phyloP scores from a whole-genome alignment of 2,113 vertebrate species.

The Oncorhynchus keta region DNA sequence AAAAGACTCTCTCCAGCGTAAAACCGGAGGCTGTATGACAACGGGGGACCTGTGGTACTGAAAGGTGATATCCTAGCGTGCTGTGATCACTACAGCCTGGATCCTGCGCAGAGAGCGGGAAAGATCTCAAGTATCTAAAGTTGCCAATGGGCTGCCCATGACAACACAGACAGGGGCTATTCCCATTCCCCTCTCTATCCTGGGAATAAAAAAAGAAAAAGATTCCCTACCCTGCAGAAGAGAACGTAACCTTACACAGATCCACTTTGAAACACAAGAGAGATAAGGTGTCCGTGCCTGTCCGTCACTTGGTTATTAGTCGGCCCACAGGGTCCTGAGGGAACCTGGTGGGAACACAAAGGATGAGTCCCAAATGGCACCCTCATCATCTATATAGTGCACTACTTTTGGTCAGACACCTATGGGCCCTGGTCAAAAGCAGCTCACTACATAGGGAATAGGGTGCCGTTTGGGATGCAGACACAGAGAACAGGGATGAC shows the following conservation, averaged over 20 bases:
- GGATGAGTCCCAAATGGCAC: not conserved
- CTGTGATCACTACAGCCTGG: slow-evolving; percentile 25
- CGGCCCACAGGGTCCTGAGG: not conserved
- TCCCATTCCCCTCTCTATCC: slow-evolving; percentile 11
- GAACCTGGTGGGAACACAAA: no score
- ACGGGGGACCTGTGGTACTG: no score
- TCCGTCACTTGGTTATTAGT: slow-evolving; percentile 48
- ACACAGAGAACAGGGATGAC: slow-evolving; percentile 19
- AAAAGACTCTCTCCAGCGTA: not conserved
- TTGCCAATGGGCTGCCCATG: not conserved
- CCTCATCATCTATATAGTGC: no score
- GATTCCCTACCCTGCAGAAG: slow-evolving; percentile 19
- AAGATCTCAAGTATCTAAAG: slow-evolving; percentile 48
- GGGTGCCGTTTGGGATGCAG: no score
- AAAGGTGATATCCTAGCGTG: slow-evolving; percentile 22
- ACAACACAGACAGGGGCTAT: slow-evolving; percentile 19
- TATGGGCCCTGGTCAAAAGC: no score
- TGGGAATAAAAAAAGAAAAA: slow-evolving; percentile 41
- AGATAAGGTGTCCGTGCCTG: slow-evolving; percentile 53
- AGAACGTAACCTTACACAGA: slow-evolving; percentile 42
- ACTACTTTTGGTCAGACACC: no score
- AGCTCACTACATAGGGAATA: no score
- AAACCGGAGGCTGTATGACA: not conserved
- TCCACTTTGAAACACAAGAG: slow-evolving; percentile 53
- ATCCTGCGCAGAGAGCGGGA: slow-evolving; percentile 6